phyloP scores from a whole-genome alignment of 2,113 vertebrate genomes.

The Hypocryptadius cinnamomeus region DNA sequence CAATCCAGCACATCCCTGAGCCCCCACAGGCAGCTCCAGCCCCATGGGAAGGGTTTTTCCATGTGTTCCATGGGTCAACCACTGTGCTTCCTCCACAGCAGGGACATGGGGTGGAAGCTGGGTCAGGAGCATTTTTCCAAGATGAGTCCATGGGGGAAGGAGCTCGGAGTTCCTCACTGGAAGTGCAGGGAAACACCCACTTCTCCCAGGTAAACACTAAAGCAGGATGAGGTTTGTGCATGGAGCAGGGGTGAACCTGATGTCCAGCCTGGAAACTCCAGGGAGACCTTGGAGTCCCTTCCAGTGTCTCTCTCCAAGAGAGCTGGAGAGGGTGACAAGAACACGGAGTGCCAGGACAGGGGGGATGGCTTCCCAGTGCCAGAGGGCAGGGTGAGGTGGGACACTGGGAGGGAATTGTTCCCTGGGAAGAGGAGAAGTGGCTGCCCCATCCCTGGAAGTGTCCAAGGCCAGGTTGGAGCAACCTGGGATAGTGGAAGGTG shows the following conservation, averaged over 20 bases:
- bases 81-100: not conserved
- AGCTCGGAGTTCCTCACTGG: not conserved
- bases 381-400: not conserved
- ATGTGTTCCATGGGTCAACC: not conserved
- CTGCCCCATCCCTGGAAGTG: not conserved
- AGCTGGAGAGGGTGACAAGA: not conserved
- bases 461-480: not conserved
- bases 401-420: not conserved
- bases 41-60: not conserved
- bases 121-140: not conserved
- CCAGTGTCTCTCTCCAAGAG: not conserved
- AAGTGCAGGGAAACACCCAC: not conserved
- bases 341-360: not conserved
- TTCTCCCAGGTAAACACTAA: not conserved
- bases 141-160: not conserved
- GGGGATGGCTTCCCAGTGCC: not conserved
- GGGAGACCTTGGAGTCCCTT: not conserved
- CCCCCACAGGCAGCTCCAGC: not conserved
- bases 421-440: not conserved
- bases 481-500: not conserved
- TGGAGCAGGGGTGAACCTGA: not conserved
- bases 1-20: accelerated
- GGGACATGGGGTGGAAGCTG: not conserved
- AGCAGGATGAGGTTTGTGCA: not conserved
- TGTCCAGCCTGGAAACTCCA: not conserved